phyloP scores from a whole-genome alignment of 2,113 vertebrate species.

The Phaethon lepturus region DNA sequence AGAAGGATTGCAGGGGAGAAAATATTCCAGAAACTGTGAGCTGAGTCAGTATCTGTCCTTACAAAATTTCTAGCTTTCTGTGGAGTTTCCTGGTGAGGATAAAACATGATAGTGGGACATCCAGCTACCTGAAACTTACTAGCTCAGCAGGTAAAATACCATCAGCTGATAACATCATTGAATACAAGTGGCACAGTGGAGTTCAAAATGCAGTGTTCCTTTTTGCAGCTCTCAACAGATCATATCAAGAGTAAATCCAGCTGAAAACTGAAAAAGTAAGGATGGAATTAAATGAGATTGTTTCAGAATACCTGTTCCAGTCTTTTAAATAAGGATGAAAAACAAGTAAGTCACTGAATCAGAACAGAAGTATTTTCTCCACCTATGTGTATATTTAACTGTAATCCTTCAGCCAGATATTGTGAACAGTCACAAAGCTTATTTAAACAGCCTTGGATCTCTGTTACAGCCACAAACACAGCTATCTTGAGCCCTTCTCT shows the following conservation, averaged over 20 bases:
- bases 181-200: background rate
- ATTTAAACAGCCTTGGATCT: background rate
- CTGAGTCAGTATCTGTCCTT: background rate
- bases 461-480: background rate
- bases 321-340: background rate
- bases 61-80: background rate
- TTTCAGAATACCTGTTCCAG: background rate
- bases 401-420: background rate
- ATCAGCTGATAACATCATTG: background rate
- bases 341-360: background rate
- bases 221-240: background rate
- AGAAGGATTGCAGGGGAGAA: background rate
- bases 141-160: background rate
- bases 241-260: background rate
- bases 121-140: background rate
- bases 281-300: background rate
- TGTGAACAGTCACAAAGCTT: background rate
- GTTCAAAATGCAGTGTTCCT: background rate
- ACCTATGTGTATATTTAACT: constrained; percentile 23
- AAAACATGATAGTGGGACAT: background rate
- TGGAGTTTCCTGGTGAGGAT: background rate
- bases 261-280: background rate
- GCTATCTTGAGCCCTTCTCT: background rate
- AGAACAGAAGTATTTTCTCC: constrained; percentile 25
- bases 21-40: background rate